Percentiles rank a stretch among this genome's conserved stretches.
phyloP scores from a whole-genome alignment of 2,797 vertebrate genomes.

The Caiman crocodilus region DNA sequence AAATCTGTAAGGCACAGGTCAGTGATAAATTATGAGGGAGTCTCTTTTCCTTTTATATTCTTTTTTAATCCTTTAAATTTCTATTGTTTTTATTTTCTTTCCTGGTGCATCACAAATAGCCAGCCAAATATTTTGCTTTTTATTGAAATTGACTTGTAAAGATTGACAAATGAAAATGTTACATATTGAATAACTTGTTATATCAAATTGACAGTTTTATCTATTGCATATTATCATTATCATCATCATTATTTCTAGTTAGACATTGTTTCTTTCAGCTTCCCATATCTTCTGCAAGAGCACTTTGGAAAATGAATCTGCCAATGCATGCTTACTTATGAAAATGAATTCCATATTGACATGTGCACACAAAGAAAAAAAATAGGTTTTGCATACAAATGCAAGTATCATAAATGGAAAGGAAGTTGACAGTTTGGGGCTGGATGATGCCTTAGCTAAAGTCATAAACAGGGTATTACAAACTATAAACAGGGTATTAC shows the following conservation, averaged over 20 bases:
- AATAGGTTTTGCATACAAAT: neutral
- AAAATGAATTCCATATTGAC: neutral
- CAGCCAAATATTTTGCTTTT: slow-evolving; percentile 3
- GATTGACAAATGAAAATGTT: neutral
- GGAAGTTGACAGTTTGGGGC: neutral
- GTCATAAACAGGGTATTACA: neutral
- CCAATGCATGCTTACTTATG: neutral
- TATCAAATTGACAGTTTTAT: slow-evolving; percentile 11
- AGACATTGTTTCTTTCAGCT: slow-evolving; percentile 20
- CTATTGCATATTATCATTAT: neutral
- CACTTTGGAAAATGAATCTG: neutral
- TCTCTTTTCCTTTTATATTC: neutral
- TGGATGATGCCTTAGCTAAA: neutral
- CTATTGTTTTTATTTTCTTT: neutral
- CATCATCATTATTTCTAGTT: neutral
- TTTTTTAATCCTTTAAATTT: neutral
- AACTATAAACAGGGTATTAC: neutral
- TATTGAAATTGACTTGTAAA: slow-evolving; percentile 13
- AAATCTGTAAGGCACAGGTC: neutral
- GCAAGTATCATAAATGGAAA: neutral
- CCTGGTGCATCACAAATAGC: neutral
- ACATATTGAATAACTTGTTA: neutral
- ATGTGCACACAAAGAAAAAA: neutral
- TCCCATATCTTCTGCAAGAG: neutral
- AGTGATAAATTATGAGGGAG: neutral